Conservation (phyloP, 2,888 invertebrate species). For the Vesta saturnalis region DNA sequence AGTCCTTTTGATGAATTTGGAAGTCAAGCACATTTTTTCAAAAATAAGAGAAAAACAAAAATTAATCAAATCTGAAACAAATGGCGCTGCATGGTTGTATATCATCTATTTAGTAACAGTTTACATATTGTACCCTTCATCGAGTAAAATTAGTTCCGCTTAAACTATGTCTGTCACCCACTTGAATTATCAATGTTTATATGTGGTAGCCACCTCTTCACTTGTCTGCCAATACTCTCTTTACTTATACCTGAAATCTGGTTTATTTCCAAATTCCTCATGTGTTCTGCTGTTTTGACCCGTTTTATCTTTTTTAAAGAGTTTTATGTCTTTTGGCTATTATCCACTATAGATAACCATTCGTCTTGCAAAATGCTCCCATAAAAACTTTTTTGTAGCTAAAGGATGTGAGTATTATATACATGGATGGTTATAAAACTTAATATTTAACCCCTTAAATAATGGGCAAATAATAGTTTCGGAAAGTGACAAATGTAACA, state of each 20-base stretch:
- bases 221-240: conserved; percentile 47
- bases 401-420: conserved; percentile 15
- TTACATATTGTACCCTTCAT: conserved; percentile 45
- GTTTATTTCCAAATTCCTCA: conserved; percentile 39
- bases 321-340: conserved; percentile 7
- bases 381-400: conserved; percentile 10
- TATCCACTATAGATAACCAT: conserved; percentile 6
- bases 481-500: conserved; percentile 22
- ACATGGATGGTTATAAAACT: conserved; percentile 19
- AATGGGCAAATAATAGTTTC: conserved; percentile 21
- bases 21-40: too few species aligned
- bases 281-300: conserved; percentile 30
- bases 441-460: conserved; percentile 21
- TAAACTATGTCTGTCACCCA: conserved; percentile 48
- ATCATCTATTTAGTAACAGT: conserved; percentile 42
- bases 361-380: background rate
- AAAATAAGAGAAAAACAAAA: background rate
- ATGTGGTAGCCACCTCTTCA: conserved; percentile 47
- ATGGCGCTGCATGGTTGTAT: conserved; percentile 19
- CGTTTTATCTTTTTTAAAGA: conserved; percentile 12
- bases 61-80: conserved; percentile 14
- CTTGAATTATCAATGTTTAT: conserved; percentile 47
- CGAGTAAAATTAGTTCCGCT: conserved; percentile 42
- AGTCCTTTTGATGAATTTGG: too few species aligned
- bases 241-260: conserved; percentile 44